Evolutionary conservation across 1,140 invertebrate genomes (phyloP), one percentile per base, ranked within the genome.

Genomic region (Thaumatotibia leucotreta): DNA sequence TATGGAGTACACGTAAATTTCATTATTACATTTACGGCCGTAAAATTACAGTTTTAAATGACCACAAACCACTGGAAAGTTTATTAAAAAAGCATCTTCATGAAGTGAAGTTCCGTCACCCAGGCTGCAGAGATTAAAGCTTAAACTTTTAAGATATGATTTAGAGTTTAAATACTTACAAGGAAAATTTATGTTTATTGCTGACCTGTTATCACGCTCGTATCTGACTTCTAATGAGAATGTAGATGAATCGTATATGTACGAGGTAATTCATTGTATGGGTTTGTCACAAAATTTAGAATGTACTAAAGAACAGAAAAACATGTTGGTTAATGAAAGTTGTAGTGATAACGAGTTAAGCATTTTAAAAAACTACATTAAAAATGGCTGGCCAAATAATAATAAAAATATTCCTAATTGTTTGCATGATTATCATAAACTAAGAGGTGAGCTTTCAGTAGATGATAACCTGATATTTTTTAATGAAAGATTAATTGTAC

Each of bases 11-110:
- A 2, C 3, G 14, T 11, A 81, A 77, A 67, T 92, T 85, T 80
- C 77, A 81, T 72, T 67, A 84, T 32, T 91, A 83, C 69, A 68
- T 91, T 10, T 88, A 88, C 76, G 84, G 82, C 9, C 11, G 20
- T 4, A 64, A 75, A 65, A 49, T 32, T 69, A 65, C 39, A 2
- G 20, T 39, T 3, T 4, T 67, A 50, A 33, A 67, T 45, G 62
- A 68, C 17, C 66, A 68, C 27, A 64, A 66, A 62, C 52, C 67
- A 33, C 32, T 52, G 2, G 33, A 39, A 10, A 4, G 1, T 39
- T 69, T 87, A 29, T 52, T 84, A 23, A 72, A 69, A 35, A 81
- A 77, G 63, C 1, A 61, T 1, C 49, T 77, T 23, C 33, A 65
- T 52, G 67, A 72, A n/a, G n/a, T n/a, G n/a, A n/a, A 29, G 63